Conservation (phyloP, 2,888 invertebrate genomes). For the Eupeodes luniger region DNA sequence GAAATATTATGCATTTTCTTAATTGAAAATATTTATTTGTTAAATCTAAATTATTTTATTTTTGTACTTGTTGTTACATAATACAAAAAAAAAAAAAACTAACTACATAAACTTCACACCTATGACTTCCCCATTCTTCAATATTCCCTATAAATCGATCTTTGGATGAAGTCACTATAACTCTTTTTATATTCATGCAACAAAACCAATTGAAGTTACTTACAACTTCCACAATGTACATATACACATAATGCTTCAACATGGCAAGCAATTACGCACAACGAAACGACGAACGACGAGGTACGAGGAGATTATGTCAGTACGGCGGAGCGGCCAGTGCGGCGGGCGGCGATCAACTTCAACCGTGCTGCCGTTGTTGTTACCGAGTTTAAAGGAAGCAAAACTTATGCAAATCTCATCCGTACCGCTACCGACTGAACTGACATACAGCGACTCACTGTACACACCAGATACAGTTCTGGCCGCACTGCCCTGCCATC, state of each 20-base stretch:
- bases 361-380: constrained; percentile 26
- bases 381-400: constrained; percentile 61
- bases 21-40: constrained; percentile 1
- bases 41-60: not conserved
- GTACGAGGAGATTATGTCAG: constrained; percentile 61
- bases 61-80: constrained; percentile 11
- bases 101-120: not conserved
- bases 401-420: constrained; percentile 68
- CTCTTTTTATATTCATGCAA: constrained; percentile 7
- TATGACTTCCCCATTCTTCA: constrained; percentile 29
- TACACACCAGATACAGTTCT: constrained; percentile 57
- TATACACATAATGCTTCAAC: constrained; percentile 13
- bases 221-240: constrained; percentile 36
- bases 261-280: constrained; percentile 59
- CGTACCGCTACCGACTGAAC: not conserved
- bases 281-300: too few relatives aligned
- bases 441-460: too few relatives aligned
- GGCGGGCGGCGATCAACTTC: not conserved
- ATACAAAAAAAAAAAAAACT: not conserved
- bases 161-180: not conserved
- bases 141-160: constrained; percentile 30
- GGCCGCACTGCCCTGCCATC: not conserved
- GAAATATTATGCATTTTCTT: not conserved
- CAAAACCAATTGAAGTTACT: constrained; percentile 40
- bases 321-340: not conserved